These are phyloP conservation scores for Desmodus rotundus DNA, from an alignment of 2,113 vertebrate genomes.

Conservation along the genomic window DNA sequence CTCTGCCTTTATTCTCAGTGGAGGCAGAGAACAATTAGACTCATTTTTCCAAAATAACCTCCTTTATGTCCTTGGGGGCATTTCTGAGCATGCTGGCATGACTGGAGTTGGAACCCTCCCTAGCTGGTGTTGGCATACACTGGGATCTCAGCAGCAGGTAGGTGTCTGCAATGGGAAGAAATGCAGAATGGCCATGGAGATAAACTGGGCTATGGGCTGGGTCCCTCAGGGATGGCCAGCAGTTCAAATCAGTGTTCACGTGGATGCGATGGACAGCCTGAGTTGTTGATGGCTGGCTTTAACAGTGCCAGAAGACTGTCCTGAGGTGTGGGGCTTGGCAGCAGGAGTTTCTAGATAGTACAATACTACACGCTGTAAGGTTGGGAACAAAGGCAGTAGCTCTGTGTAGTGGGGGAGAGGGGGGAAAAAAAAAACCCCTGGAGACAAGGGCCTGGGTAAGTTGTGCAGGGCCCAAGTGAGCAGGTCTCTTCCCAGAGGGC, in stretches of 20 bases:
- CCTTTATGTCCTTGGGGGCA: background rate
- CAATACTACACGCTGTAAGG: background rate
- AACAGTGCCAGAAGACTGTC: background rate
- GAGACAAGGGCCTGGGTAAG: background rate
- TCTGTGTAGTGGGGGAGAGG: background rate
- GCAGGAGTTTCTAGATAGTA: background rate
- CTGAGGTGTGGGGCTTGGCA: background rate
- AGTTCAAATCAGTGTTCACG: conserved; percentile 6
- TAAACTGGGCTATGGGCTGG: background rate
- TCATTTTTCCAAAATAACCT: conserved; percentile 35
- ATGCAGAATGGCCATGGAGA: background rate
- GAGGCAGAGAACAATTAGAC: conserved; percentile 14
- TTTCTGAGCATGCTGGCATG: background rate
- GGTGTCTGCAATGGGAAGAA: background rate
- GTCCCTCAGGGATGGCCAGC: background rate
- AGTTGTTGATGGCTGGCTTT: background rate
- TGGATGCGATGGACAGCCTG: background rate
- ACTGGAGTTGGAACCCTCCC: background rate
- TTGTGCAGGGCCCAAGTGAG: background rate
- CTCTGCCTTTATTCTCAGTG: conserved; percentile 28
- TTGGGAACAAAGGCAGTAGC: background rate
- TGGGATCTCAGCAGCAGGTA: background rate
- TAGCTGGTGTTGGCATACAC: background rate
- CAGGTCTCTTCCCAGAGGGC: no score
- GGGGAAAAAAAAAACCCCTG: background rate